phyloP scores from a whole-genome alignment of 2,113 vertebrate genomes.

The Upupa epops region DNA sequence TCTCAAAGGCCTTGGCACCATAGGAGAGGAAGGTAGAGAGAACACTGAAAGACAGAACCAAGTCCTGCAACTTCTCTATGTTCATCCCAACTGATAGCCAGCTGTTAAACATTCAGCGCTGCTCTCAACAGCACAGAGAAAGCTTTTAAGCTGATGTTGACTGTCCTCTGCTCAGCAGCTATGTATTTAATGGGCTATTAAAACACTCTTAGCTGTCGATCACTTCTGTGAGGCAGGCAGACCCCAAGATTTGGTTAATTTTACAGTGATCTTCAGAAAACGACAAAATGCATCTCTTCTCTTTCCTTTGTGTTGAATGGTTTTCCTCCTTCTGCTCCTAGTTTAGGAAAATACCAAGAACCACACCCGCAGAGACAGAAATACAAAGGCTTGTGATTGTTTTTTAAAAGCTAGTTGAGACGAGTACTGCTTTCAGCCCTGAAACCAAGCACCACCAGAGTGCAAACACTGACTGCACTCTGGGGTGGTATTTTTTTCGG shows the following conservation, averaged over 20 bases:
- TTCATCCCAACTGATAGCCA: conserved; percentile 12
- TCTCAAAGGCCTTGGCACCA: background rate
- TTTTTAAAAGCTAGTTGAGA: background rate
- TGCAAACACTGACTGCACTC: background rate
- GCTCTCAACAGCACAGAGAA: background rate
- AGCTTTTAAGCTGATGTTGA: background rate
- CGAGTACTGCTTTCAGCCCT: background rate
- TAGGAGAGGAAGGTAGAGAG: background rate
- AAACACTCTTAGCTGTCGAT: no score
- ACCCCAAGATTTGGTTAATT: background rate
- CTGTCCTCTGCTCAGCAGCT: background rate
- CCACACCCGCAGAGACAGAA: background rate
- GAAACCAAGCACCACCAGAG: background rate
- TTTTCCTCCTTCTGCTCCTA: background rate
- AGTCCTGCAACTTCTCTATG: background rate
- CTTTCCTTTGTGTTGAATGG: background rate
- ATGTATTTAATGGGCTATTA: conserved; percentile 5
- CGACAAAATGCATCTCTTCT: background rate
- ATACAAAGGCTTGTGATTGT: background rate
- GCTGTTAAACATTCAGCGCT: background rate
- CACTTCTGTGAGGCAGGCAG: background rate
- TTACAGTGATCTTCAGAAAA: background rate
- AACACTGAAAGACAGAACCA: background rate
- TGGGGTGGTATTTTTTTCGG: background rate
- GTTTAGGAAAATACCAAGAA: conserved; percentile 22